Evolutionary conservation across 2,113 vertebrate genomes (phyloP), one percentile per base, ranked within the genome.

Genomic region (Propithecus coquereli): DNA sequence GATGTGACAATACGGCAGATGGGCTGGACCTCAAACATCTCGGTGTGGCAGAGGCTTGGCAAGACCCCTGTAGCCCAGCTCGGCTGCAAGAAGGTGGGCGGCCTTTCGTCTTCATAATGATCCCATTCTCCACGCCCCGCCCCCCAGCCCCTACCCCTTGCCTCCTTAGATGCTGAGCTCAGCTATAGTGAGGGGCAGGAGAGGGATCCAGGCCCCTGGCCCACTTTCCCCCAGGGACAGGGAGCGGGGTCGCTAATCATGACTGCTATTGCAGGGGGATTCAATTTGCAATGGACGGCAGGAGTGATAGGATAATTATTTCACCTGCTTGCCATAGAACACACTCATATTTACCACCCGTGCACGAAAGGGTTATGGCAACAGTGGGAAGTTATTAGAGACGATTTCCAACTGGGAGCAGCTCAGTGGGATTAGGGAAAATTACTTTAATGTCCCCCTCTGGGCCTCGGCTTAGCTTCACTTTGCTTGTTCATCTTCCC

Each of bases 1-100:
- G 50, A 8, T 1, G 0, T 47, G 8, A n/a, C 20, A 18, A 4
- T 6, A 3, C 1, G 12, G 13, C 5, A 52, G 23, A 22, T 25
- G 71, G 37, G 2, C 18, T 74, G 18, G 40, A 12, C 16, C 16
- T 43, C 82, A 20, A 59, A 8, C 18, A 0, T 84, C 73, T 63
- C 73, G 70, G 25, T 10, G 7, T 82, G 74, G 50, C 45, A 76
- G 37, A 23, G 40, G 17, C 16, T 50, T 50, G 27, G 61, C 50
- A 82, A 89, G 59, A 32, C 13, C 30, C n/a, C 65, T 27, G 16
- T 11, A 30, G 13, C 43, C 37, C 25, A 80, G 32, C 20, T 66
- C 57, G 25, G 32, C 68, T 73, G 27, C 25, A n/a, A 43, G 57
- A 79, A 63, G 40, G 27, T 1, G 1, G 47, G 20, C 6, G 61